Evolutionary conservation across 2,888 invertebrate species (phyloP).

Genomic region (Scaptomyza tumidula): DNA sequence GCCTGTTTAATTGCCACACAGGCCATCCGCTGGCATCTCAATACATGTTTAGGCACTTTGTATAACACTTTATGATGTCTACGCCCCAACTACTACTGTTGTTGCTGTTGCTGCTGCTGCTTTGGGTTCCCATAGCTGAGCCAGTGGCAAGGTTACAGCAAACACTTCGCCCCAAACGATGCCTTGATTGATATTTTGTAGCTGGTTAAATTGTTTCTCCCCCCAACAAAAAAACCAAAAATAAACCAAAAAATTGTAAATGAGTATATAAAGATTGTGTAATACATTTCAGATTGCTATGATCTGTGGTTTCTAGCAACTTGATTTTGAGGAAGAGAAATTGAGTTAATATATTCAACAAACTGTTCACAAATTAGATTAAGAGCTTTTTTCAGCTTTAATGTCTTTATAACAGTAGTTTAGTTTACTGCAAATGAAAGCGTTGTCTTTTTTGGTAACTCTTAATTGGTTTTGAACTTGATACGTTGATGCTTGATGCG

Average conservation of each 20-base stretch:
- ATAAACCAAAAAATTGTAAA: background rate
- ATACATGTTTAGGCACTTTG: slow-evolving; percentile 79
- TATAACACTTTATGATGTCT: slow-evolving; percentile 75
- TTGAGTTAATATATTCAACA: background rate
- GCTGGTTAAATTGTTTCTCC: slow-evolving; percentile 26
- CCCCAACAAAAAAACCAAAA: background rate
- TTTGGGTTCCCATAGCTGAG: slow-evolving; percentile 33
- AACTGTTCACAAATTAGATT: slow-evolving; percentile 15
- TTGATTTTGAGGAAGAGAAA: slow-evolving; percentile 11
- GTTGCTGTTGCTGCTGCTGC: slow-evolving; percentile 1
- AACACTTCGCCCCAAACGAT: slow-evolving; percentile 2
- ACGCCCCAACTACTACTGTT: slow-evolving; percentile 70
- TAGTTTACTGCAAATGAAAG: slow-evolving; percentile 21
- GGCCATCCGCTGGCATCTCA: slow-evolving; percentile 70
- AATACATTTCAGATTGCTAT: slow-evolving; percentile 25
- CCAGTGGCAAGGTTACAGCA: slow-evolving; percentile 25
- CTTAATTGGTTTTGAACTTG: slow-evolving; percentile 6
- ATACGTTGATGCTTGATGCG: background rate
- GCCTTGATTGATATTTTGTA: slow-evolving; percentile 22
- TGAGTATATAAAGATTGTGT: slow-evolving; percentile 10
- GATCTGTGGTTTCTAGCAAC: background rate
- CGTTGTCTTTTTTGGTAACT: slow-evolving; percentile 5
- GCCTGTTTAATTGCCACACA: slow-evolving; percentile 72
- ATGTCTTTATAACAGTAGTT: slow-evolving; percentile 32
- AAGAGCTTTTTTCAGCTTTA: slow-evolving; percentile 5